phyloP scores from a whole-genome alignment of 2,797 vertebrate species.

The Sciurus carolinensis region DNA sequence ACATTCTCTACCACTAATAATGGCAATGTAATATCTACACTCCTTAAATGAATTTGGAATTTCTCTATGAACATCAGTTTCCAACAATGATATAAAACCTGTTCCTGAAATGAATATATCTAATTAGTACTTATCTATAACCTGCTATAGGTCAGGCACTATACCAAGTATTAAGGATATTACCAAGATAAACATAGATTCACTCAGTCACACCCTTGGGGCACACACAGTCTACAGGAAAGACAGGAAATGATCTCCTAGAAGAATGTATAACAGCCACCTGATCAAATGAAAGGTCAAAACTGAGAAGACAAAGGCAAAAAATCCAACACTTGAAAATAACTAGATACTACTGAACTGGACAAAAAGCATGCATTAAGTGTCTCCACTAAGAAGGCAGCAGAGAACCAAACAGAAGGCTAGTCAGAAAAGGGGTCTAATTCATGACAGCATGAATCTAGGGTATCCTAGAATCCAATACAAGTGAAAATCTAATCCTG shows the following conservation, averaged over 20 bases:
- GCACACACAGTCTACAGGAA: neutral
- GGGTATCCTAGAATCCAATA: neutral
- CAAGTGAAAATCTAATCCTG: slow-evolving; percentile 44
- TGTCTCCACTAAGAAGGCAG: neutral
- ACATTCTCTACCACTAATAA: slow-evolving; percentile 53
- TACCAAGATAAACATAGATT: neutral
- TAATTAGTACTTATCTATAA: slow-evolving; percentile 55
- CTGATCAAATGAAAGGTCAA: slow-evolving; percentile 68
- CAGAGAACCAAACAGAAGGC: slow-evolving; percentile 1
- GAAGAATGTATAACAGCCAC: slow-evolving; percentile 22
- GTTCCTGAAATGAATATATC: neutral
- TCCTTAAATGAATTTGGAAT: slow-evolving; percentile 66
- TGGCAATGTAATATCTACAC: slow-evolving; percentile 33
- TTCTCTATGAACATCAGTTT: slow-evolving; percentile 43
- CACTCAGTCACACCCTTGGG: neutral
- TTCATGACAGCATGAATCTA: slow-evolving; percentile 7
- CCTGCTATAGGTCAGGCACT: neutral
- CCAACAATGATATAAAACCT: slow-evolving; percentile 25
- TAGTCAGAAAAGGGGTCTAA: slow-evolving; percentile 39
- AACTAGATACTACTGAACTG: slow-evolving; percentile 25
- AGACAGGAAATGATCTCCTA: slow-evolving; percentile 45
- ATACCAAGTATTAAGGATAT: neutral
- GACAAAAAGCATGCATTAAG: slow-evolving; percentile 11
- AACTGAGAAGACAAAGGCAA: neutral
- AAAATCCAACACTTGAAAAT: slow-evolving; percentile 65